Conservation (phyloP, 2,113 vertebrate species). For the Equus przewalskii region DNA sequence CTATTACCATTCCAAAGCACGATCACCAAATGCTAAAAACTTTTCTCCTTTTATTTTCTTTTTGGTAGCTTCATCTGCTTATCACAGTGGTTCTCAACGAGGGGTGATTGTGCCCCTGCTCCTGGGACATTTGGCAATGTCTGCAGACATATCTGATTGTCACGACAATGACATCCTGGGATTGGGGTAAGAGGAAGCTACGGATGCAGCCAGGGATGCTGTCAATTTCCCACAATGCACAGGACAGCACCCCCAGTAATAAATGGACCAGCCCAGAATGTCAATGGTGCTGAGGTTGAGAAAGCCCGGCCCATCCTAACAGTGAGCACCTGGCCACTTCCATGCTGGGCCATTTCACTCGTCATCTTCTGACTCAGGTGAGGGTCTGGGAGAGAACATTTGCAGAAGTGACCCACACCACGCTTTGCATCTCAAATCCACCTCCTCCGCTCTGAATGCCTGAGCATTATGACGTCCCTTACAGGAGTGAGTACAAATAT, state of each 20-base stretch:
- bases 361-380: background rate
- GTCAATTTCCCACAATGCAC: background rate
- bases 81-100: background rate
- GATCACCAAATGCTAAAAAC: accelerated
- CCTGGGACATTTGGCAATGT: background rate
- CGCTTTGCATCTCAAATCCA: background rate
- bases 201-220: background rate
- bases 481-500: background rate
- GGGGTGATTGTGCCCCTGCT: background rate
- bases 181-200: background rate
- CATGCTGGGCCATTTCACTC: background rate
- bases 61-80: background rate
- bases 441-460: background rate
- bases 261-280: background rate
- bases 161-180: no score
- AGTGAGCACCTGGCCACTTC: background rate
- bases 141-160: background rate
- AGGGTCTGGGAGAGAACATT: background rate
- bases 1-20: background rate
- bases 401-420: background rate
- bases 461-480: accelerated
- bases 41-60: background rate
- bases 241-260: background rate
- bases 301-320: background rate
- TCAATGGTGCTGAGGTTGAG: background rate